Evolutionary conservation across 2,888 invertebrate species (phyloP).

Genomic region (Epicampocera succincta): DNA sequence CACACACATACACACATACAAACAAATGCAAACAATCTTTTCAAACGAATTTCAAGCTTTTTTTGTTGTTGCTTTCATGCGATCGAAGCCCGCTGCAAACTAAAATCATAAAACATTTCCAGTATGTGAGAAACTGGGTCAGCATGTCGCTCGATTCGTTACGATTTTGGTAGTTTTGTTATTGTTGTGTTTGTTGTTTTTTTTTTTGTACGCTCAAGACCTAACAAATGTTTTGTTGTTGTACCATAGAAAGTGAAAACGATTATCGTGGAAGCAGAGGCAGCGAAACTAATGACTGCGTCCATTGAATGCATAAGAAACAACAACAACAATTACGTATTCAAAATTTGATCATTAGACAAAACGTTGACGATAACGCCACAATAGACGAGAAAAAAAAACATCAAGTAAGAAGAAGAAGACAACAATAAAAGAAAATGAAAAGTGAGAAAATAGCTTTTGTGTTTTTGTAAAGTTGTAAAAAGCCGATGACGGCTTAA

Average conservation of each 20-base stretch:
- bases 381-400: not conserved
- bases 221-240: conserved; percentile 59
- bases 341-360: conserved; percentile 55
- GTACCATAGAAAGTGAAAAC: conserved; percentile 72
- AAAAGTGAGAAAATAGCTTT: conserved; percentile 44
- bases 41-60: conserved; percentile 2
- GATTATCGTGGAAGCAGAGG: conserved; percentile 64
- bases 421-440: conserved; percentile 40
- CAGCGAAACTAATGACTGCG: conserved; percentile 30
- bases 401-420: not conserved
- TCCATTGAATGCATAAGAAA: conserved; percentile 42
- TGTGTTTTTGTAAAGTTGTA: conserved; percentile 47
- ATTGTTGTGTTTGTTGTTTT: conserved; percentile 55
- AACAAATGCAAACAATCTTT: conserved; percentile 20
- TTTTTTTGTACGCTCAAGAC: conserved; percentile 47
- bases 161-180: conserved; percentile 52
- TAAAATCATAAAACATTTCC: conserved; percentile 64
- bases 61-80: conserved; percentile 16
- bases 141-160: conserved; percentile 76
- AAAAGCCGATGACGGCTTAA: conserved; percentile 52
- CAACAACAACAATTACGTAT: conserved; percentile 47
- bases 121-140: conserved; percentile 78
- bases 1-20: not conserved
- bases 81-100: conserved; percentile 36
- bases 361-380: conserved; percentile 52